Conservation (phyloP, 1,140 invertebrate genomes). For the Drosophila subpulchrella region DNA sequence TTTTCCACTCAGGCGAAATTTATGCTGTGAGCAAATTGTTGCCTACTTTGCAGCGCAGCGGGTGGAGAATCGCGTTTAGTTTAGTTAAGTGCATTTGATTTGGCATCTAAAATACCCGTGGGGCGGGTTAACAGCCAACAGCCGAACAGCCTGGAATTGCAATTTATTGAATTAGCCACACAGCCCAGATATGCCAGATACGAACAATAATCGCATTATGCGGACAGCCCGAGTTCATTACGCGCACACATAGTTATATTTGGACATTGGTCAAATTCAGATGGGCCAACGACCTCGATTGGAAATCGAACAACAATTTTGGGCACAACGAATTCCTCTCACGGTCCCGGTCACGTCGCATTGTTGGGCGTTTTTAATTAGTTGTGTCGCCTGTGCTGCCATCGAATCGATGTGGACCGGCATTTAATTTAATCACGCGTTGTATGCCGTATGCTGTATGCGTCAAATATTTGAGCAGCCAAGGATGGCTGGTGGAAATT, state of each 20-base stretch:
- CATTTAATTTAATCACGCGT: constrained; percentile 38
- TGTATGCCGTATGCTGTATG: constrained; percentile 51
- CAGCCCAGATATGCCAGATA: constrained; percentile 37
- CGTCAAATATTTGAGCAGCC: constrained; percentile 71
- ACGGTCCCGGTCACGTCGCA: constrained; percentile 43
- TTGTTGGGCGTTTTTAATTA: constrained; percentile 77
- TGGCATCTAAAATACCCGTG: constrained; percentile 44
- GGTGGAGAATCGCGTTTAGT: constrained; percentile 53
- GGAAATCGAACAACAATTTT: constrained; percentile 29
- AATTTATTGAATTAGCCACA: constrained; percentile 75
- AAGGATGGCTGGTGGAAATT: constrained; percentile 67
- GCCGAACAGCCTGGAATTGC: constrained; percentile 48
- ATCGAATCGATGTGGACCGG: constrained; percentile 8
- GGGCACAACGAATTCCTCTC: constrained; percentile 42
- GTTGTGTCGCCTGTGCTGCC: constrained; percentile 60
- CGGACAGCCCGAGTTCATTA: constrained; percentile 38
- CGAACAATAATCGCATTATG: constrained; percentile 76
- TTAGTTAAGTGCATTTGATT: constrained; percentile 82
- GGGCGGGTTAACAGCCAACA: constrained; percentile 43
- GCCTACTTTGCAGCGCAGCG: constrained; percentile 52
- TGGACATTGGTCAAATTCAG: constrained; percentile 34
- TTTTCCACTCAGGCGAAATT: constrained; percentile 45
- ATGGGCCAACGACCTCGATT: constrained; percentile 56
- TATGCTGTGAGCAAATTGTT: constrained; percentile 50
- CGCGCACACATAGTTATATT: constrained; percentile 21